A percentile compares a stretch with the other conserved stretches of the same genome.
Evolutionary conservation across 2,888 invertebrate species (phyloP).

Genomic region (Lochmaea capreae): DNA sequence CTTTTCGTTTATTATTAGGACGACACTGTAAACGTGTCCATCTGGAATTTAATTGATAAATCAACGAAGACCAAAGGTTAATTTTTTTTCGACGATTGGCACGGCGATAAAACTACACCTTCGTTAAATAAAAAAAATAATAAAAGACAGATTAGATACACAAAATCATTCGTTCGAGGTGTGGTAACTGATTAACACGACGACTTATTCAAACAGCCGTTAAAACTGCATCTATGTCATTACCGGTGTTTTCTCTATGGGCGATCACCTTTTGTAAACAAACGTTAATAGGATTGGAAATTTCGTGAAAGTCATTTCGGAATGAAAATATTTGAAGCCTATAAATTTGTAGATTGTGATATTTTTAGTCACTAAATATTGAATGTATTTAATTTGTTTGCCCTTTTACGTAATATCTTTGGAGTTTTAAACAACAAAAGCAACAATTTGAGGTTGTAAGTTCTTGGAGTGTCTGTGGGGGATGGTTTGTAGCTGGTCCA

Average conservation of each 20-base stretch:
- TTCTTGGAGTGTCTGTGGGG: no score
- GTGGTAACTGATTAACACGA: slow-evolving; percentile 19
- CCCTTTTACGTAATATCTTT: no score
- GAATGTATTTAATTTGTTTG: no score
- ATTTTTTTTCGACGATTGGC: background rate
- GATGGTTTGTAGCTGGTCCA: no score
- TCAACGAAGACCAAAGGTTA: no score
- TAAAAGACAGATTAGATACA: slow-evolving; percentile 11
- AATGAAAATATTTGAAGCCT: background rate
- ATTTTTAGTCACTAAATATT: no score
- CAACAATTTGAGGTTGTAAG: no score
- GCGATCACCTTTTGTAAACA: background rate
- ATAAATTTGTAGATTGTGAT: no score
- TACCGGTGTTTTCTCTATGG: slow-evolving; percentile 11
- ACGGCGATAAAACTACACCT: background rate
- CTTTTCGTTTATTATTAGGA: no score
- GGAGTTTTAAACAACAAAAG: no score
- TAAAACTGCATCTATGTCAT: slow-evolving; percentile 22
- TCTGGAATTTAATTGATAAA: no score
- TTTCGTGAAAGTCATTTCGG: background rate
- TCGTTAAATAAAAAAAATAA: background rate
- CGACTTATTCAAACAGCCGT: slow-evolving; percentile 16
- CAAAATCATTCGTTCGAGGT: slow-evolving; percentile 13
- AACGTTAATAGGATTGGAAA: background rate
- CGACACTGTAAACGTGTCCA: no score